phyloP scores from a whole-genome alignment of 2,888 invertebrate genomes.

The Cartodere bifasciata region DNA sequence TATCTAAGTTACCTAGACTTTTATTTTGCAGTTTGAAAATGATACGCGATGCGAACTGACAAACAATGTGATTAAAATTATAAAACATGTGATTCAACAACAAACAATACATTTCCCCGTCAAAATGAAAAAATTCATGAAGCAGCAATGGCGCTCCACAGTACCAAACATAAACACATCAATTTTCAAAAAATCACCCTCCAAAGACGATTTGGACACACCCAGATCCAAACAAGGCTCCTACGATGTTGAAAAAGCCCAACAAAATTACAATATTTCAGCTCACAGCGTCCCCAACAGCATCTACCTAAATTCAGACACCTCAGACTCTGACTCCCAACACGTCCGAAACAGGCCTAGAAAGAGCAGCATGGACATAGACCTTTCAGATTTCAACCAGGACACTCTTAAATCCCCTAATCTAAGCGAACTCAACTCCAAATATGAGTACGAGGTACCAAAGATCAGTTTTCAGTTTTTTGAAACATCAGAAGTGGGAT shows the following conservation, averaged over 20 bases:
- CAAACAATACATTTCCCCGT: no score
- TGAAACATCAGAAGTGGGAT: slow-evolving; percentile 19
- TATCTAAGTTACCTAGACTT: no score
- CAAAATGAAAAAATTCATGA: slow-evolving; percentile 31
- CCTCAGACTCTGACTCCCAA: no score
- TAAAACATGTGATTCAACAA: no score
- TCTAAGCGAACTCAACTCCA: slow-evolving; percentile 11
- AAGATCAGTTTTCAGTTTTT: slow-evolving; percentile 34
- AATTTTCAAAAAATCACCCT: slow-evolving; percentile 22
- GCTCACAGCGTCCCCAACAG: slow-evolving; percentile 21
- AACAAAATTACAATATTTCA: slow-evolving; percentile 24
- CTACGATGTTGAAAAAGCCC: slow-evolving; percentile 31
- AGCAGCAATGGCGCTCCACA: slow-evolving; percentile 32
- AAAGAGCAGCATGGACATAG: no score
- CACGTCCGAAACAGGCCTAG: no score
- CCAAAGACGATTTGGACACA: slow-evolving; percentile 16
- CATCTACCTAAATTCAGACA: slow-evolving; percentile 20
- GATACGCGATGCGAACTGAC: no score
- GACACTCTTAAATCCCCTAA: slow-evolving; percentile 16
- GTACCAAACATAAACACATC: slow-evolving; percentile 28
- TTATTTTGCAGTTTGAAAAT: no score
- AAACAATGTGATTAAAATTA: no score
- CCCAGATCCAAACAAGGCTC: slow-evolving; percentile 23
- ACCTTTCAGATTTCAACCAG: slow-evolving; percentile 17
- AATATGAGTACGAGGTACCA: slow-evolving; percentile 32